Evolutionary conservation across 2,888 invertebrate species (phyloP).

Genomic region (Campopleginae sp.): DNA sequence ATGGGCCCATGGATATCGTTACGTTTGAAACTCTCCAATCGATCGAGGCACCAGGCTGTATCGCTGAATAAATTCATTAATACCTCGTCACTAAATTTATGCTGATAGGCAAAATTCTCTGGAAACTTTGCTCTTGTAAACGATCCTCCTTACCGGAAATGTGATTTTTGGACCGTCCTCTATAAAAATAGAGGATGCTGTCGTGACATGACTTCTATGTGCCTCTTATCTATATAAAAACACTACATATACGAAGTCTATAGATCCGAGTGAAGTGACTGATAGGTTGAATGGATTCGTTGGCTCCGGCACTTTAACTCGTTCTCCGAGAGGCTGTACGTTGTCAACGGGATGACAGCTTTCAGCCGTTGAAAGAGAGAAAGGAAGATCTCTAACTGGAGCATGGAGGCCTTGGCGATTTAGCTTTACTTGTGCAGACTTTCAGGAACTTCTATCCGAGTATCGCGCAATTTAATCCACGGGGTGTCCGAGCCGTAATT

Average conservation of each 20-base stretch:
- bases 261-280: constrained; percentile 31
- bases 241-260: constrained; percentile 1
- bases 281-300: constrained; percentile 70
- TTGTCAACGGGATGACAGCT: constrained; percentile 73
- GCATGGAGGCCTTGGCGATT: constrained; percentile 1
- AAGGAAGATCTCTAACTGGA: constrained; percentile 41
- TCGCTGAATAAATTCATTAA: not conserved
- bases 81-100: too few species aligned
- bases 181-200: constrained; percentile 28
- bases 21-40: not conserved
- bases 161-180: not conserved
- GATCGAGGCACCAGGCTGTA: not conserved
- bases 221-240: constrained; percentile 25
- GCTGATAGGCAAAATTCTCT: not conserved
- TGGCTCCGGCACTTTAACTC: constrained; percentile 63
- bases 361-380: constrained; percentile 66
- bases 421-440: not conserved
- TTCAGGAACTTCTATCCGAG: not conserved
- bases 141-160: not conserved
- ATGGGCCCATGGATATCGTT: not conserved
- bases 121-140: not conserved
- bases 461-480: not conserved
- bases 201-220: constrained; percentile 17
- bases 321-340: constrained; percentile 66
- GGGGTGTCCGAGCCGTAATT: not conserved